Conservation (phyloP, 2,888 invertebrate species). For the Cynaeus angustus region DNA sequence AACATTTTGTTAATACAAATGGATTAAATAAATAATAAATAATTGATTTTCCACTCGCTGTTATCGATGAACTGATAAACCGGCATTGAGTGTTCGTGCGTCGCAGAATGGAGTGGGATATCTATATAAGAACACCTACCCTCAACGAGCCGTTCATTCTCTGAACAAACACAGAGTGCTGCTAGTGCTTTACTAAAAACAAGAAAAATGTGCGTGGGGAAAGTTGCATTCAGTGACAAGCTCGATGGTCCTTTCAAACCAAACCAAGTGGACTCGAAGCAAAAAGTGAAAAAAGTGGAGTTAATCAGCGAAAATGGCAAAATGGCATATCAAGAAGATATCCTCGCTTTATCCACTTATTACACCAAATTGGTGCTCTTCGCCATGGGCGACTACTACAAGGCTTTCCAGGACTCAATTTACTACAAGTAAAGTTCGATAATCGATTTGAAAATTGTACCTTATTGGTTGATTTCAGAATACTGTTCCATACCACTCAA, state of each 20-base stretch:
- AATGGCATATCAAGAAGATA: constrained; percentile 58
- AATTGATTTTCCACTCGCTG: no score
- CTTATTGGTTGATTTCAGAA: constrained; percentile 73
- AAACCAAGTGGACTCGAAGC: neutral
- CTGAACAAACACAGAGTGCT: constrained; percentile 15
- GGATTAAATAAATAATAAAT: no score
- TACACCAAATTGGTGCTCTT: constrained; percentile 63
- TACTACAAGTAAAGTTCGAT: constrained; percentile 63
- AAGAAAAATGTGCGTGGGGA: constrained; percentile 48
- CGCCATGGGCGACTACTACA: constrained; percentile 55
- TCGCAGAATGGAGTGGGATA: constrained; percentile 28
- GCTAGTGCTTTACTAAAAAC: constrained; percentile 2
- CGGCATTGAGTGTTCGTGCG: no score
- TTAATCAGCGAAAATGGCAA: constrained; percentile 39
- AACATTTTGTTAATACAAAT: no score
- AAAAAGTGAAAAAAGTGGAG: constrained; percentile 2
- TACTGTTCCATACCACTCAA: constrained; percentile 82
- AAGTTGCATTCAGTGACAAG: constrained; percentile 26
- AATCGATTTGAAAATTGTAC: neutral
- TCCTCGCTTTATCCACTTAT: constrained; percentile 62
- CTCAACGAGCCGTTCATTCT: constrained; percentile 38
- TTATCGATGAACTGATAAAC: no score
- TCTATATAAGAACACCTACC: constrained; percentile 40
- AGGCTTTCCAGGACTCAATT: constrained; percentile 60
- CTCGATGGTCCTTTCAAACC: constrained; percentile 5